Evolutionary conservation across 2,888 invertebrate genomes (phyloP), one percentile per base, ranked within the genome.

Genomic region (Osmoderma eremita): DNA sequence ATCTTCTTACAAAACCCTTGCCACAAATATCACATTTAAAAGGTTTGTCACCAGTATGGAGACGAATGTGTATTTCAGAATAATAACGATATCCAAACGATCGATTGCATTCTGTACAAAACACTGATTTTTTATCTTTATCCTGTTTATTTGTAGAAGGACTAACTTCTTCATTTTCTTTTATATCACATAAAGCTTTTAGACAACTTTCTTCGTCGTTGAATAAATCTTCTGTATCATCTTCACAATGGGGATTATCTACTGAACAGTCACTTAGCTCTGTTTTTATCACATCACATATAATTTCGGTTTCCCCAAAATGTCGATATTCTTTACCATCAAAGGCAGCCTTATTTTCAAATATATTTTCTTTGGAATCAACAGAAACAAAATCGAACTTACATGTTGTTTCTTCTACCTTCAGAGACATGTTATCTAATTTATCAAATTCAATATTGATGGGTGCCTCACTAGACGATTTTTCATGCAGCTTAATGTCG

Each of bases 1-100:
- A 42, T 42, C 15, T 12, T 22, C 22, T 17, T n/a, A 39, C 56
- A 22, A 56, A 56, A 3, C 56, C 42, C 22, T 56, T 56, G 1
- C 41, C 39, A 13, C 56, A 56, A 4, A 41, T 15, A 22, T 56
- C 56, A 10, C 56, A 56, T 41, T 42, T 56, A 22, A 20, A 20
- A 15, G 42, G 56, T 18, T 13, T 41, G 20, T 56, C 56, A 13
- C 56, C 42, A 6, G 13, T 41, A 15, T 56, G 56, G 10, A 2
- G 3, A 20, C 22, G 22, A n/a, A 41, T 15, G 22, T 56, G 56
- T 20, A 41, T 41, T 22, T 56, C 56, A 13, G 22, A 42, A 41
- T 56, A 56, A 22, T 41, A 42, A 12, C 56, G 56, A 56, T 56
- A 56, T 22, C 22, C 42, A 22, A 56, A 56, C 0, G 56, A 12